Conservation (phyloP, 2,888 invertebrate genomes). For the Hyles lineata region DNA sequence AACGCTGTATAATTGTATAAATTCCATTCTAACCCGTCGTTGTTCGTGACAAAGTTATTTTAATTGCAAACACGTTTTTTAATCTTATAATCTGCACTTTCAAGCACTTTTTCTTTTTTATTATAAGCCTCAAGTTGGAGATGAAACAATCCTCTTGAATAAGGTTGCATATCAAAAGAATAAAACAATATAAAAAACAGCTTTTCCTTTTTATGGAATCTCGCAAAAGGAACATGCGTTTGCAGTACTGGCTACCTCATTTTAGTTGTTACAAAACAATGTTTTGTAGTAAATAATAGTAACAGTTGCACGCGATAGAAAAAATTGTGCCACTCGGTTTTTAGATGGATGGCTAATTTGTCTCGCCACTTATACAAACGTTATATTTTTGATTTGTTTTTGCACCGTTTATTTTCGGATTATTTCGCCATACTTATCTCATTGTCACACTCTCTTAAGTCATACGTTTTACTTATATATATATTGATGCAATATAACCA, state of each 20-base stretch:
- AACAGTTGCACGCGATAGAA: constrained; percentile 40
- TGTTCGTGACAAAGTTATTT: constrained; percentile 17
- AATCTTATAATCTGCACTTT: constrained; percentile 21
- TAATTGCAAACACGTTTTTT: constrained; percentile 15
- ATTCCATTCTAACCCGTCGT: constrained; percentile 2
- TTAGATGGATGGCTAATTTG: constrained; percentile 35
- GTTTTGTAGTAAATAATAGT: constrained; percentile 39
- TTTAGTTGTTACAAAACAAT: constrained; percentile 27
- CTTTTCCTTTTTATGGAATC: constrained; percentile 13
- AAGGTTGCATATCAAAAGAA: neutral
- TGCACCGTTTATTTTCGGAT: constrained; percentile 32
- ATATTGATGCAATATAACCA: neutral
- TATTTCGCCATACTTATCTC: constrained; percentile 18
- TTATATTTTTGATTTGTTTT: constrained; percentile 41
- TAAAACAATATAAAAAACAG: neutral
- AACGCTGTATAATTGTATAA: neutral
- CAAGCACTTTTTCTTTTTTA: constrained; percentile 13
- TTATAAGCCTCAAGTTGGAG: neutral
- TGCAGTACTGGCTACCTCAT: neutral
- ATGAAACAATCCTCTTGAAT: neutral
- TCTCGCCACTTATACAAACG: constrained; percentile 37
- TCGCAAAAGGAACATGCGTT: neutral
- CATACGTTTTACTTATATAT: neutral
- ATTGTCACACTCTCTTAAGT: neutral
- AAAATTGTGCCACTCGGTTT: constrained; percentile 40